These are phyloP conservation scores for Drosophila setifemur DNA, from an alignment of 1,140 invertebrate species.

Conservation along the genomic window DNA sequence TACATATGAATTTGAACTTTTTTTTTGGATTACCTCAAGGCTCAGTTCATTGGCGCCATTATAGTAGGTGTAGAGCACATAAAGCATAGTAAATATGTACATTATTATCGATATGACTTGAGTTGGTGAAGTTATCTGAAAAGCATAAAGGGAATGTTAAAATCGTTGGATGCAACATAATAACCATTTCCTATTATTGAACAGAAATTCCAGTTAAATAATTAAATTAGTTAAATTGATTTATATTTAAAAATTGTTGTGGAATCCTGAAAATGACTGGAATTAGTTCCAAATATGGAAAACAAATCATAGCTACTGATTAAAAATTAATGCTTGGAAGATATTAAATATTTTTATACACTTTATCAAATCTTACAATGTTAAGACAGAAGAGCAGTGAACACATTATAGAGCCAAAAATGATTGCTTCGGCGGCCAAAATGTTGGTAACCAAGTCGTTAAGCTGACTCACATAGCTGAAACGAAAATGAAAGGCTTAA, in stretches of 20 bases:
- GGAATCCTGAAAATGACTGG: too few species aligned
- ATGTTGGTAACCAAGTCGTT: constrained; percentile 64
- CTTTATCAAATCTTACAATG: constrained; percentile 64
- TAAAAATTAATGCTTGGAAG: too few species aligned
- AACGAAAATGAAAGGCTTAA: background rate
- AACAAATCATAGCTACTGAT: too few species aligned
- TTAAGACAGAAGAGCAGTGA: constrained; percentile 72
- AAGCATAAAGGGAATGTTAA: too few species aligned
- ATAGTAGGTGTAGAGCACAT: constrained; percentile 75
- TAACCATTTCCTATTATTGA: too few species aligned
- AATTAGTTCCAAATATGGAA: too few species aligned
- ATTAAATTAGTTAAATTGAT: too few species aligned
- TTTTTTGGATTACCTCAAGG: constrained; percentile 42
- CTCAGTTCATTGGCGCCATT: constrained; percentile 73
- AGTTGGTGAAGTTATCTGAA: constrained; percentile 46
- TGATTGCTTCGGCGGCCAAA: constrained; percentile 61
- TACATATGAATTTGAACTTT: background rate
- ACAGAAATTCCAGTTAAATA: too few species aligned
- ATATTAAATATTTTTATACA: too few species aligned
- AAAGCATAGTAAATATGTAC: constrained; percentile 76
- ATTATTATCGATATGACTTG: constrained; percentile 60
- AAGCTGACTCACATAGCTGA: constrained; percentile 59
- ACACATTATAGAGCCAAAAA: constrained; percentile 68
- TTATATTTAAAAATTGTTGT: too few species aligned
- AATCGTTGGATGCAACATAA: too few species aligned